Percentiles rank a stretch among this genome's conserved stretches.
Conservation (phyloP, 2,797 vertebrate species). For the Enteromius radiatus region DNA sequence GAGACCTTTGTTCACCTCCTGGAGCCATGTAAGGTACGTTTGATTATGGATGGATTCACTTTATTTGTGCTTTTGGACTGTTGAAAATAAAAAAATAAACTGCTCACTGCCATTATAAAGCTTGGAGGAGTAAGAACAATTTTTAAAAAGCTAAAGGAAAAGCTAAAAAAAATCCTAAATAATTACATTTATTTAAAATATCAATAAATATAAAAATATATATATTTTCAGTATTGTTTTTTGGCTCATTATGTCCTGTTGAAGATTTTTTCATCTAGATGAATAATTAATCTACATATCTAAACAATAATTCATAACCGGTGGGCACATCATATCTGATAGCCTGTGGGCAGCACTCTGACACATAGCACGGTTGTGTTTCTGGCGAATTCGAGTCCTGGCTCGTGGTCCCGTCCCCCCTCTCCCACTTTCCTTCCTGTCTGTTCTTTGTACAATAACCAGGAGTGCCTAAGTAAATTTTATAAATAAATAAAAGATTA, state of each 20-base stretch:
- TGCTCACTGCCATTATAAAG: background rate
- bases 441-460: background rate
- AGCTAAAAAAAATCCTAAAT: background rate
- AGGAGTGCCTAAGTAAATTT: background rate
- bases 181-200: background rate
- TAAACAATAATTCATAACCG: background rate
- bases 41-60: too few species aligned
- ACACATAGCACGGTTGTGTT: background rate
- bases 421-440: background rate
- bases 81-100: too few species aligned
- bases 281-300: background rate
- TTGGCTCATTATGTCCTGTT: background rate
- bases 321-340: background rate
- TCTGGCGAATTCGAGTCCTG: background rate
- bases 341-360: conserved; percentile 12
- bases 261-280: background rate
- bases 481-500: background rate
- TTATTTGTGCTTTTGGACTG: too few species aligned
- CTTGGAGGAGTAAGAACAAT: background rate
- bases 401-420: background rate
- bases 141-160: background rate
- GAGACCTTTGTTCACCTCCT: too few species aligned
- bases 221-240: background rate
- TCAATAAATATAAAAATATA: too few species aligned
- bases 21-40: too few species aligned